Evolutionary conservation across 2,113 vertebrate genomes (phyloP).

Genomic region (Arenaria interpres): DNA sequence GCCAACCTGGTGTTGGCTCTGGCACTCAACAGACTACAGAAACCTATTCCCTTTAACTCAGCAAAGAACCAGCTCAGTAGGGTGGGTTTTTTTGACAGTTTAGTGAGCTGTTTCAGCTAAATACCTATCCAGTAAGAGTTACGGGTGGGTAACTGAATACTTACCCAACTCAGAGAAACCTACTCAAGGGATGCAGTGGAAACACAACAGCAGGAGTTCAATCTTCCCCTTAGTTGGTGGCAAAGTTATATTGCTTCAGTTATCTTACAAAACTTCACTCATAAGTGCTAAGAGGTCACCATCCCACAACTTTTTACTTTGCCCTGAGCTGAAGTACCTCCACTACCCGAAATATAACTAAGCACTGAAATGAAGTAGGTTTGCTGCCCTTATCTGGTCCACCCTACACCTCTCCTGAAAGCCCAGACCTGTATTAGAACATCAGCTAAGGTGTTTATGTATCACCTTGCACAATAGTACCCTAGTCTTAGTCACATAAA

Average conservation of each 20-base stretch:
- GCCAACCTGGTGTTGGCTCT: background rate
- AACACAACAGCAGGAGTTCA: background rate
- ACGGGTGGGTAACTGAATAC: background rate
- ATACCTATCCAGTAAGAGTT: background rate
- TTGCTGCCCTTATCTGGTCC: background rate
- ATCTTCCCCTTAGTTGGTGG: background rate
- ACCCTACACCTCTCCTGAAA: background rate
- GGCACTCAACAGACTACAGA: background rate
- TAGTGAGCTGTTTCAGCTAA: background rate
- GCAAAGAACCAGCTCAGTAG: background rate
- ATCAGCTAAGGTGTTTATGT: background rate
- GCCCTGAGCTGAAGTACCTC: background rate
- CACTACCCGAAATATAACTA: background rate
- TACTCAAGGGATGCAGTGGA: background rate
- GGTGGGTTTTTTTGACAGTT: background rate
- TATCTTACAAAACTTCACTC: background rate
- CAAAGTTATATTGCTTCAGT: background rate
- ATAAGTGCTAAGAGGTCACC: accelerated
- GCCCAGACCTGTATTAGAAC: background rate
- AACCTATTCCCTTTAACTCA: background rate
- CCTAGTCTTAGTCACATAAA: background rate
- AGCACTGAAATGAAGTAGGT: background rate
- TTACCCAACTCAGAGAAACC: background rate
- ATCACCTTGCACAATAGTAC: background rate
- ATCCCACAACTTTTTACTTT: background rate